A percentile compares a stretch with the other conserved stretches of the same genome.
phyloP scores from a whole-genome alignment of 2,888 invertebrate species.

The Onchidella celtica region DNA sequence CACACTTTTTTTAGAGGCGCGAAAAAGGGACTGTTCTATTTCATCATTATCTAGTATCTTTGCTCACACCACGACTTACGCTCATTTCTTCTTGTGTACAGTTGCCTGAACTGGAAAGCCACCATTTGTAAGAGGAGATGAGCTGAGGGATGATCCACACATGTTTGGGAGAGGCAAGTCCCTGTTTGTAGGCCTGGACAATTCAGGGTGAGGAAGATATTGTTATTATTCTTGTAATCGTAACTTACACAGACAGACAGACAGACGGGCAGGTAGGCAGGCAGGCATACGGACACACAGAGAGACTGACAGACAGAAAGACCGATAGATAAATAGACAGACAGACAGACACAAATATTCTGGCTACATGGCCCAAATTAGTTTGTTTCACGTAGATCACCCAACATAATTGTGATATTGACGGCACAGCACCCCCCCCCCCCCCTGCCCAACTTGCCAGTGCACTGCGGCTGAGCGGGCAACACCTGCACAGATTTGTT shows the following conservation, averaged over 20 bases:
- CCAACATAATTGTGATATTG: too few species aligned
- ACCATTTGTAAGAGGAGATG: background rate
- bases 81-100: background rate
- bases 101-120: background rate
- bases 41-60: too few species aligned
- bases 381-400: too few species aligned
- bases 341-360: too few species aligned
- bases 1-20: too few species aligned
- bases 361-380: too few species aligned
- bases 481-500: too few species aligned
- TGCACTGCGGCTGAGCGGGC: too few species aligned
- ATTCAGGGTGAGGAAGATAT: background rate
- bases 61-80: too few species aligned
- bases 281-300: background rate
- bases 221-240: background rate
- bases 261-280: background rate
- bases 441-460: too few species aligned
- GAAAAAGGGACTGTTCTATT: too few species aligned
- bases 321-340: background rate
- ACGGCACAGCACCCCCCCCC: too few species aligned
- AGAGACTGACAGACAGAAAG: background rate
- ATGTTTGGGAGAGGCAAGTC: background rate
- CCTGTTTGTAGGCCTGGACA: constrained; percentile 2
- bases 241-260: background rate
- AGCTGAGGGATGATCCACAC: constrained; percentile 14